Conservation (phyloP, 2,888 invertebrate species). For the Caenorhabditis becei region DNA sequence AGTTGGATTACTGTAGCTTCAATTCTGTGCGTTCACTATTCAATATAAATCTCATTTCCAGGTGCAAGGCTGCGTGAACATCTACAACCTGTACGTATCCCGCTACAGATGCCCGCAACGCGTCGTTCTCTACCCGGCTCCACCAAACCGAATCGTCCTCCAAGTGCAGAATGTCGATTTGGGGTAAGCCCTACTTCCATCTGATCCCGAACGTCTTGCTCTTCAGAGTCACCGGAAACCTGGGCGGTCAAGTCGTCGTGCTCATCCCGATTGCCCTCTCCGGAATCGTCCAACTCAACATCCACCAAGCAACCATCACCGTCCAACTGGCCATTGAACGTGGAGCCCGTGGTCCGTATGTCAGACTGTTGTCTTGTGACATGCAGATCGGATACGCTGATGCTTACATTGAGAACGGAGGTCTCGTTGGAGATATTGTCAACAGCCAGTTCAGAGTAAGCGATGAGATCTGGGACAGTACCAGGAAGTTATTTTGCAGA, state of each 20-base stretch:
- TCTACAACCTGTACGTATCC: slow-evolving; percentile 80
- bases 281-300: slow-evolving; percentile 78
- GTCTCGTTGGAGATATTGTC: slow-evolving; percentile 78
- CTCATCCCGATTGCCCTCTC: slow-evolving; percentile 77
- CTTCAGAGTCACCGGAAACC: slow-evolving; percentile 78
- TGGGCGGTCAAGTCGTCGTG: slow-evolving; percentile 78
- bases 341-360: slow-evolving; percentile 66
- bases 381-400: slow-evolving; percentile 77
- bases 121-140: slow-evolving; percentile 77
- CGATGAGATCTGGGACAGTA: background rate
- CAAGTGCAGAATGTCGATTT: slow-evolving; percentile 79
- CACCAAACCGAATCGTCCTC: slow-evolving; percentile 77
- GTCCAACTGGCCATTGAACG: slow-evolving; percentile 72
- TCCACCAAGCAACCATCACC: slow-evolving; percentile 73
- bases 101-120: slow-evolving; percentile 78
- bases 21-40: no score
- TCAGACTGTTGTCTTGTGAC: slow-evolving; percentile 72
- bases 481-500: slow-evolving; percentile 53
- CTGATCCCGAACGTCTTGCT: background rate
- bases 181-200: slow-evolving; percentile 64
- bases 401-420: slow-evolving; percentile 80
- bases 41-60: slow-evolving; percentile 63
- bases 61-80: slow-evolving; percentile 78
- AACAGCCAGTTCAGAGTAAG: slow-evolving; percentile 79
- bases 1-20: no score